Evolutionary conservation across 2,888 invertebrate species (phyloP), one percentile per base, ranked within the genome.

Genomic region (Megalurothrips usitatus): DNA sequence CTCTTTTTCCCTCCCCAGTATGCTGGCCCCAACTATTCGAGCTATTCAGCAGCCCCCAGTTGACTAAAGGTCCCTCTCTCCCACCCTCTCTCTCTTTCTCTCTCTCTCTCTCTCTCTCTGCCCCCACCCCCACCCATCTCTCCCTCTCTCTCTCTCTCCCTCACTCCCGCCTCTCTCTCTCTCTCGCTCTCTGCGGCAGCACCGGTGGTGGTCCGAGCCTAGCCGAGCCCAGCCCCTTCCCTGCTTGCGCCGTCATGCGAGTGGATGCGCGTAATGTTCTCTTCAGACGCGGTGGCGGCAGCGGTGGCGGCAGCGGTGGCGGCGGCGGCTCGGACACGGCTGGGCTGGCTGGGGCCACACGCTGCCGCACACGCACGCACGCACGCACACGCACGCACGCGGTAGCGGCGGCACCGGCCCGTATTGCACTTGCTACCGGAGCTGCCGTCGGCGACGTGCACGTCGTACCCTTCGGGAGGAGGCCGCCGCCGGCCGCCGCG

Each of bases 1-100:
- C 17, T n/a, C n/a, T n/a, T 14, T n/a, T 17, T n/a, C 19, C 6
- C 19, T 19, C 52, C 10, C 34, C 6, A 43, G 34, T 43, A 43
- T 6, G 34, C n/a, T n/a, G 34, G 6, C 3, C 34, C 34, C 34
- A 43, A 43, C 34, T 43, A 43, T 43, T 43, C 34, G 34, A 43
- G 34, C 34, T 43, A 43, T 43, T 43, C 34, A 43, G 34, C 34
- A 43, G 34, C 34, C 34, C 34, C 34, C 34, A 6, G 34, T 43
- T 43, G 34, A 43, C 3, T 2, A 43, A 43, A 43, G 34, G 34
- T 52, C 48, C 78, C 78, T 79, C 81, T 58, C 23, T 47, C 43
- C 23, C 79, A 26, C 79, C 48, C 79, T 78, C 79, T 49, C 79
- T 34, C 80, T 47, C 80, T n/a, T 14, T n/a, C n/a, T n/a, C 58